Evolutionary conservation across 2,797 vertebrate genomes (phyloP).

Genomic region (Acipenser ruthenus): DNA sequence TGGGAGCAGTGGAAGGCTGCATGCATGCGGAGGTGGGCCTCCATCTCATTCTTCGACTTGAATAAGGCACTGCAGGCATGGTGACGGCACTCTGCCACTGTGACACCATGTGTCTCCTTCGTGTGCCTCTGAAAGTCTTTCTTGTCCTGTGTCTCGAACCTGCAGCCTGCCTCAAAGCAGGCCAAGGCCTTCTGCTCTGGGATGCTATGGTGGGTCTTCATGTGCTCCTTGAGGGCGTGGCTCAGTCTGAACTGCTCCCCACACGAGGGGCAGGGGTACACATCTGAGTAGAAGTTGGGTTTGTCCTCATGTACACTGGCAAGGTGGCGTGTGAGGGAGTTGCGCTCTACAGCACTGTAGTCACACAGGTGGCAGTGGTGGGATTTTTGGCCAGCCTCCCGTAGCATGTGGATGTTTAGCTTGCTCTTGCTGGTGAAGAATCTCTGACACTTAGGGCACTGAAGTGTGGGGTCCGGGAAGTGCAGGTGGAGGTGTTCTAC

Average conservation of each 20-base stretch:
- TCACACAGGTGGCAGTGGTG: constrained; percentile 81
- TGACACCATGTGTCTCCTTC: constrained; percentile 61
- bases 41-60: constrained; percentile 65
- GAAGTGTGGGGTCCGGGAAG: constrained; percentile 84
- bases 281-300: constrained; percentile 45
- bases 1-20: constrained; percentile 88
- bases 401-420: constrained; percentile 79
- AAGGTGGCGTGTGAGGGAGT: constrained; percentile 81
- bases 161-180: constrained; percentile 75
- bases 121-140: constrained; percentile 73
- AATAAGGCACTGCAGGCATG: constrained; percentile 80
- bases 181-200: constrained; percentile 43
- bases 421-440: constrained; percentile 96
- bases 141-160: constrained; percentile 55
- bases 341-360: constrained; percentile 85
- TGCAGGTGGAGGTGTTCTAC: constrained; percentile 87
- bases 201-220: constrained; percentile 71
- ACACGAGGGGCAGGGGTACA: constrained; percentile 79
- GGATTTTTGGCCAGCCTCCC: constrained; percentile 77
- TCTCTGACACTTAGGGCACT: constrained; percentile 85
- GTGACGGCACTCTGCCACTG: constrained; percentile 75
- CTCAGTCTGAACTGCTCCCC: constrained; percentile 74
- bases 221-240: constrained; percentile 81
- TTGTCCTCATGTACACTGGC: constrained; percentile 68
- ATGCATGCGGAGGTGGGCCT: constrained; percentile 78